These are phyloP conservation scores for Albula goreensis DNA, from an alignment of 2,113 vertebrate genomes.

Conservation along the genomic window DNA sequence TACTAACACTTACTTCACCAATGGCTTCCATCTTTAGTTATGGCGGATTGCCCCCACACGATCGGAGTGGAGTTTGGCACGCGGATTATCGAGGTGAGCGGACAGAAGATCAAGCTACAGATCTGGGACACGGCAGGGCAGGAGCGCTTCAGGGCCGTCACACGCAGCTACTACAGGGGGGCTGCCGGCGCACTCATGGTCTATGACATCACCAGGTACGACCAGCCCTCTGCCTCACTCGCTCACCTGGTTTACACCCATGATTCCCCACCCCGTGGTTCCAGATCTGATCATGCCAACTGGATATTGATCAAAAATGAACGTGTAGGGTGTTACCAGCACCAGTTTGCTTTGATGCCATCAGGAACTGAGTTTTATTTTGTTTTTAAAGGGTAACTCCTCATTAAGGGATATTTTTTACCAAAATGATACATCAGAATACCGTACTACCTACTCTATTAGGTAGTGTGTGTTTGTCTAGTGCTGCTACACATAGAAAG, in stretches of 20 bases:
- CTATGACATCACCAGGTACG: conserved; percentile 96
- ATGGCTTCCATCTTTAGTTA: conserved; percentile 72
- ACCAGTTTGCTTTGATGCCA: no score
- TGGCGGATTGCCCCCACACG: conserved; percentile 98
- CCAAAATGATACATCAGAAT: no score
- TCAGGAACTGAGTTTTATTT: no score
- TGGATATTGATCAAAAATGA: no score
- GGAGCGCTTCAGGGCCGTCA: conserved; percentile 96
- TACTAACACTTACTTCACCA: neutral
- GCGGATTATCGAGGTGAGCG: conserved; percentile 98
- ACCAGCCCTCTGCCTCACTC: neutral
- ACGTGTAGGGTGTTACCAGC: no score
- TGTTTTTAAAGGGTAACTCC: neutral
- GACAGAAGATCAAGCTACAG: conserved; percentile 99
- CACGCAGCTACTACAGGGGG: conserved; percentile 96
- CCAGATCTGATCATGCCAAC: no score
- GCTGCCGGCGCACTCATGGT: conserved; percentile 98
- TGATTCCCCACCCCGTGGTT: no score
- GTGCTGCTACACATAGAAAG: no score
- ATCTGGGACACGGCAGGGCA: conserved; percentile 99
- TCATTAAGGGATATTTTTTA: no score
- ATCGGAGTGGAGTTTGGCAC: conserved; percentile 98
- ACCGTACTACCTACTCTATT: no score
- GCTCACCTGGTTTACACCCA: no score
- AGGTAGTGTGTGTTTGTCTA: no score